A percentile compares a stretch with the other conserved stretches of the same genome.
These are phyloP conservation scores for Enteromius trimaculatus DNA, from an alignment of 2,797 vertebrate genomes.

Conservation along the genomic window DNA sequence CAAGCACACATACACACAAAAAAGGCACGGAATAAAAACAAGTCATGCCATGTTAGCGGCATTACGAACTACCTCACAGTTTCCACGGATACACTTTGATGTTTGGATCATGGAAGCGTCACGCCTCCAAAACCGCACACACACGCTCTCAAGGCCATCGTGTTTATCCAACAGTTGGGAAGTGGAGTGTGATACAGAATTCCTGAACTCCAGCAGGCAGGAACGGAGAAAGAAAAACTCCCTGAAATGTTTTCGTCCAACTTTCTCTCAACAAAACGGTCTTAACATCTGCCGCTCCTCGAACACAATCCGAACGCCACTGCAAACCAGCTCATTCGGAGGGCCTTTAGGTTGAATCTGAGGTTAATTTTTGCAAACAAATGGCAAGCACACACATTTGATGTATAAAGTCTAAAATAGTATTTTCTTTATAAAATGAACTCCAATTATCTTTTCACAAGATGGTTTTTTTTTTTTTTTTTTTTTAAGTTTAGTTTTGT, in stretches of 20 bases:
- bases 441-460: not conserved
- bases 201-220: slow-evolving; percentile 55
- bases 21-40: slow-evolving; percentile 38
- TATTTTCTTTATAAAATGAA: not conserved
- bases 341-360: not conserved
- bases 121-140: slow-evolving; percentile 34
- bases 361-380: not conserved
- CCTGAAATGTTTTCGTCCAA: not conserved
- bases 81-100: slow-evolving; percentile 50
- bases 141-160: slow-evolving; percentile 66
- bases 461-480: not conserved
- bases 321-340: not conserved
- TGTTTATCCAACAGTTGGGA: slow-evolving; percentile 58
- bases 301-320: not conserved
- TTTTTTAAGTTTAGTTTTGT: not conserved
- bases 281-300: not conserved
- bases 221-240: slow-evolving; percentile 40
- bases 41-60: slow-evolving; percentile 42
- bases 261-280: slow-evolving; percentile 20
- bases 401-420: not conserved
- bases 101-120: slow-evolving; percentile 42
- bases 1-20: not conserved
- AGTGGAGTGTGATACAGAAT: slow-evolving; percentile 69
- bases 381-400: not conserved
- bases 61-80: slow-evolving; percentile 37